Base-by-base conservation (phyloP, 2,797 vertebrate species). In the Clarias laeviceps region DNA sequence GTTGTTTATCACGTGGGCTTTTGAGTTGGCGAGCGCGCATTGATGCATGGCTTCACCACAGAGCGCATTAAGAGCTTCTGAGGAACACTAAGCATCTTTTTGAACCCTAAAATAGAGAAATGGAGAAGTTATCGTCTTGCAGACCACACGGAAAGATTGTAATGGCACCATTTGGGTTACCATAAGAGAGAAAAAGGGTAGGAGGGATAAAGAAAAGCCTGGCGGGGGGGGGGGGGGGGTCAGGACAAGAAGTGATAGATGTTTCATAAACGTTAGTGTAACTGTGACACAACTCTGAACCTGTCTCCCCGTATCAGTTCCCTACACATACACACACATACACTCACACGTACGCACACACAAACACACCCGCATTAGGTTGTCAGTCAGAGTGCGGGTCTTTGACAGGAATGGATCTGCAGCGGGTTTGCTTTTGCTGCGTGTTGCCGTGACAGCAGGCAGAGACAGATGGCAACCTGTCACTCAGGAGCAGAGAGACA, bases 381-480 rank as follows among this genome's bases (percentile, higher is more conserved):
- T 88, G 88, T 89, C 88, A 89, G 85, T 89, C 87, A 85, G 88
- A 27, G 37, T 85, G 83, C 72, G 56, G 80, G 85, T 83, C 82
- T 81, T 50, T 89, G 85, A 89, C 88, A 86, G 88, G 70, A 82
- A 50, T 45, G 73, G 88, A 87, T 87, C 84, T 76, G 84, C 82
- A 66, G 80, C 80, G 84, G 74, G 86, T 85, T 89, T 79, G 80
- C 80, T 76, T 80, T 86, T 86, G 85, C 73, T 6, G 40, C 84
- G 76, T 86, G 85, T 88, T 88, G 88, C 87, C 68, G 87, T 85
- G 83, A 85, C 85, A 81, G 85, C 74, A 84, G 78, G 87, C 90
- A 87, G 85, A 91, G 90, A 83, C 90, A 88, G 90, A 89, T 91
- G 89, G 89, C 87, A 82, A 89, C 80, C 90, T 91, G 88, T 88